Evolutionary conservation across 2,113 vertebrate species (phyloP), one percentile per base, ranked within the genome.

Genomic region (Xerus inauris): DNA sequence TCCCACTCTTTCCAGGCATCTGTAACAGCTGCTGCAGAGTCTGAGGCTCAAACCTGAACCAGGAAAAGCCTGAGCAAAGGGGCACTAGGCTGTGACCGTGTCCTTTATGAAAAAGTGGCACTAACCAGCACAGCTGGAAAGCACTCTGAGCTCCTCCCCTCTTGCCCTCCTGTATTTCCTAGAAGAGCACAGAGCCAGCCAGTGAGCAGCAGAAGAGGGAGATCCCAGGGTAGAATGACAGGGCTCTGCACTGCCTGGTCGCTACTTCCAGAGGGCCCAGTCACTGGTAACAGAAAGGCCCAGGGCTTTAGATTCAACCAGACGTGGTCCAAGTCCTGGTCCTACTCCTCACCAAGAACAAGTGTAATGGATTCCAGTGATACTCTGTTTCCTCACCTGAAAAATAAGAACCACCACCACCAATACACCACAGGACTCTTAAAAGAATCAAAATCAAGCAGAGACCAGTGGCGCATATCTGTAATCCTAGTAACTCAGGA

Each of bases 141-240:
- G 51, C 12, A 38, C 19, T 30, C 57, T 12, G 13, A 42, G 59
- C 28, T 32, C 35, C 17, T 22, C 13, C 57, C 47, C 8, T 20
- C 8, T n/a, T n/a, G 3, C 5, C n/a, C 64, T 16, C 1, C 6
- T 20, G 38, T 38, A 16, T 30, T 38, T 54, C 38, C 51, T 59
- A 65, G 42, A 13, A 3, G 40, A 67, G 54, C 72, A 10, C 0
- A 0, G 88, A 51, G 69, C 8, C 62, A 5, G 14, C 7, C 0
- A 8, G 22, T 0, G 54, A 57, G 54, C 54, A 69, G 72, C 59
- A 88, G 20, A 45, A 38, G 30, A 47, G 30, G 24, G 40, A 64
- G 3, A 64, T 40, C 42, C 3, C 26, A 45, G 75, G 30, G 13
- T 0, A 11, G 45, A n/a, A 94, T 9, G 51, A 67, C 5, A 11